Evolutionary conservation across 2,113 vertebrate genomes (phyloP).

Genomic region (Dromiciops gliroides): DNA sequence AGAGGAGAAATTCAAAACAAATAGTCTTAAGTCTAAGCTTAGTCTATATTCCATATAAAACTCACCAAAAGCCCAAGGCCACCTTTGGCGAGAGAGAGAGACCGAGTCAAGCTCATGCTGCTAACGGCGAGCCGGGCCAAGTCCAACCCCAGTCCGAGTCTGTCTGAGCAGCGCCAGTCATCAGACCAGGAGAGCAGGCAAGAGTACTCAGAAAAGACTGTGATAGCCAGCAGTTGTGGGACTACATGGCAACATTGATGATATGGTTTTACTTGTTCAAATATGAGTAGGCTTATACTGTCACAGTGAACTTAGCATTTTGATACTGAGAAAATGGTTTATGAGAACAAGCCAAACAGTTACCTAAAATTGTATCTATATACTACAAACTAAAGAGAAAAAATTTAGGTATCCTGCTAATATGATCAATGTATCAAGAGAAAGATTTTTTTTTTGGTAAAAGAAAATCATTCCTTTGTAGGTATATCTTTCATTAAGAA

Average conservation of each 20-base stretch:
- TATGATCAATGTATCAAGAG: background rate
- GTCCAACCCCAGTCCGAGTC: no score
- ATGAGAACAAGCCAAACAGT: background rate
- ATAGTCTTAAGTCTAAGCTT: no score
- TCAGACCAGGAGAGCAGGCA: no score
- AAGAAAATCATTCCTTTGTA: background rate
- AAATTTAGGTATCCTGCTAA: background rate
- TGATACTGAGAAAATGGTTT: background rate
- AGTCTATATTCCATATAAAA: no score
- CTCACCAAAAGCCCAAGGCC: no score
- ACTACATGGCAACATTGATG: background rate
- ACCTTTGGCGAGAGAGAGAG: no score
- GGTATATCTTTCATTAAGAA: background rate
- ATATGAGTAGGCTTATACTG: background rate
- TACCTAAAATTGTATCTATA: fast-evolving
- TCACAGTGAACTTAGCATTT: background rate
- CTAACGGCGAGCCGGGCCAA: no score
- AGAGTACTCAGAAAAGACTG: background rate
- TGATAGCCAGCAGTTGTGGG: background rate
- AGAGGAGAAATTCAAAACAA: no score
- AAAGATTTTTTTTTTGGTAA: background rate
- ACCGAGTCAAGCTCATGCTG: no score
- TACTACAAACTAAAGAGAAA: background rate
- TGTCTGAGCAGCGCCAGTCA: no score
- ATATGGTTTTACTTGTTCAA: background rate